These are phyloP conservation scores for Erpornis zantholeuca DNA, from an alignment of 2,113 vertebrate species.

Conservation along the genomic window DNA sequence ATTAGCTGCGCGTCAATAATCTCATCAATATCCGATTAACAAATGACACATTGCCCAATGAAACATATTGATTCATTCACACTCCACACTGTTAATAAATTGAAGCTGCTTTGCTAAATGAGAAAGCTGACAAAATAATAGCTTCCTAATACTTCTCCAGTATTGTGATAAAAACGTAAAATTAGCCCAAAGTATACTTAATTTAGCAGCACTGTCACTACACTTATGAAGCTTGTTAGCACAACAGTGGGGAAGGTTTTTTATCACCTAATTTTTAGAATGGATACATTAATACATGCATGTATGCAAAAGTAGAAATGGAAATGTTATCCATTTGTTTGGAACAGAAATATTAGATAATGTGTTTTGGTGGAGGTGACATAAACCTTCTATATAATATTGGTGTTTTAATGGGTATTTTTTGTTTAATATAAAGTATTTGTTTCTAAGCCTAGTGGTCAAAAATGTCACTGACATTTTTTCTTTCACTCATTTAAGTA, in stretches of 20 bases:
- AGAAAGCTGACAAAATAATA: slow-evolving; percentile 86
- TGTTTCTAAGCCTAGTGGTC: background rate
- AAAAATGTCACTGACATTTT: background rate
- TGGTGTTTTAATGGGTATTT: background rate
- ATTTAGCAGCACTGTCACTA: slow-evolving; percentile 70
- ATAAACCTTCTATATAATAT: background rate
- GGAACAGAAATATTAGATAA: background rate
- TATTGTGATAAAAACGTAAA: slow-evolving; percentile 78
- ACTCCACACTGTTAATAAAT: slow-evolving; percentile 93
- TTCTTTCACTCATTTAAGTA: background rate
- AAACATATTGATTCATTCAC: slow-evolving; percentile 95
- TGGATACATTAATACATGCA: background rate
- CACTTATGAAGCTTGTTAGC: slow-evolving; percentile 52
- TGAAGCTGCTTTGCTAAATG: slow-evolving; percentile 89
- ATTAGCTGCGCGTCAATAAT: slow-evolving; percentile 98
- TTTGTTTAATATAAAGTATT: background rate
- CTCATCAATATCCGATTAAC: slow-evolving; percentile 99
- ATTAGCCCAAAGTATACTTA: slow-evolving; percentile 75
- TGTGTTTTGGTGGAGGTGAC: background rate
- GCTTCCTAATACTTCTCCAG: slow-evolving; percentile 73
- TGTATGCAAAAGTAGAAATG: background rate
- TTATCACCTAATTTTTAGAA: slow-evolving; percentile 1
- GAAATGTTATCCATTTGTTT: background rate
- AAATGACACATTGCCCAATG: slow-evolving; percentile 99
- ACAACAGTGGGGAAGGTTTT: background rate